A percentile compares a stretch with the other conserved stretches of the same genome.
phyloP scores from a whole-genome alignment of 2,888 invertebrate species.

The Chaitophorus viminalis region DNA sequence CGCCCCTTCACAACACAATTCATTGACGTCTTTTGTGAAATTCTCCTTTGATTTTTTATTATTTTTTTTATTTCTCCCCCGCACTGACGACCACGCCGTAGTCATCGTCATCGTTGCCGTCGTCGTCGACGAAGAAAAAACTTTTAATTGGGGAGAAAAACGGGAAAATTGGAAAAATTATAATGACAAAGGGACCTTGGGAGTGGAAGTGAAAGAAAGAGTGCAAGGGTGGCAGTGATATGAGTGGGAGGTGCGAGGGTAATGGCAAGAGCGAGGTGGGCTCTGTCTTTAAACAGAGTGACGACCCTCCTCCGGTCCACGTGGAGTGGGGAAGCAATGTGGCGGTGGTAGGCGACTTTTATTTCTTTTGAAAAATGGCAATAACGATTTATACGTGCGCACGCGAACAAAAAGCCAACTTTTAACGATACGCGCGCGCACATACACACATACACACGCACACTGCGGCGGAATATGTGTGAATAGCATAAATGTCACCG shows the following conservation, averaged over 20 bases:
- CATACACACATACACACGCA: neutral
- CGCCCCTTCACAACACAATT: conserved; percentile 41
- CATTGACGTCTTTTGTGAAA: conserved; percentile 59
- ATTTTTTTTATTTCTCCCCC: conserved; percentile 16
- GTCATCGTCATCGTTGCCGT: neutral
- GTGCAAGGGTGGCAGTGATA: neutral
- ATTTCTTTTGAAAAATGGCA: conserved; percentile 59
- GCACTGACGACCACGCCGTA: neutral
- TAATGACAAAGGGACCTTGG: conserved; percentile 54
- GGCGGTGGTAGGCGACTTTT: conserved; percentile 40
- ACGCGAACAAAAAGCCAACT: conserved; percentile 53
- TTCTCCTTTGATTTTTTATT: conserved; percentile 49
- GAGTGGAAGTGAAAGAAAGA: neutral
- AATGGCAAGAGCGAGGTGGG: neutral
- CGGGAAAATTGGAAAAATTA: conserved; percentile 62
- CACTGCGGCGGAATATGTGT: neutral
- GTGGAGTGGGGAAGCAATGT: neutral
- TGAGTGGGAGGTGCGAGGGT: neutral
- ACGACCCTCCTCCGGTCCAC: neutral
- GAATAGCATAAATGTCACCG: conserved; percentile 26
- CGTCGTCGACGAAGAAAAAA: conserved; percentile 42
- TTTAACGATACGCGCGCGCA: conserved; percentile 41
- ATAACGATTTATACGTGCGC: conserved; percentile 35
- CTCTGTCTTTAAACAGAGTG: conserved; percentile 14
- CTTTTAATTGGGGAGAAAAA: conserved; percentile 62